phyloP scores from a whole-genome alignment of 53 echinoderm and acorn worm species.

The Patiria pectinifera region DNA sequence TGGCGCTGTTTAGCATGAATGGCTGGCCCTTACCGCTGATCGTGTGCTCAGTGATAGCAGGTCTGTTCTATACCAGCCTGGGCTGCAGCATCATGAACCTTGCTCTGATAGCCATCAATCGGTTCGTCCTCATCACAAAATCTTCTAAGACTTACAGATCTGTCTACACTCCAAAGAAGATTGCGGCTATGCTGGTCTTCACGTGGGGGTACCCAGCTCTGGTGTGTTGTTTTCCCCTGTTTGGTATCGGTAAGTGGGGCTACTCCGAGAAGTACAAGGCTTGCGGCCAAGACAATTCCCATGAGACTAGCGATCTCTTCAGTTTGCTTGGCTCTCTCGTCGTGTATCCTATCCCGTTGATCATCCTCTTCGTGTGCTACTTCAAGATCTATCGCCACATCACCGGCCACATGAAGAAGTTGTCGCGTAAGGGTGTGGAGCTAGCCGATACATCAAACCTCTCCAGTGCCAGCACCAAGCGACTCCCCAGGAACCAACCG shows the following conservation, averaged over 20 bases:
- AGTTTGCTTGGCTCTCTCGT: constrained; percentile 59
- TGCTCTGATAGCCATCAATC: constrained; percentile 71
- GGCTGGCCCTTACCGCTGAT: constrained; percentile 64
- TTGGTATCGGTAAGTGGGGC: constrained; percentile 71
- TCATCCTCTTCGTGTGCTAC: constrained; percentile 61
- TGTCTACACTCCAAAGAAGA: constrained; percentile 68
- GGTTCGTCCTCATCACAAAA: constrained; percentile 73
- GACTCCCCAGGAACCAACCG: constrained; percentile 11
- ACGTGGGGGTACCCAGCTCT: constrained; percentile 64
- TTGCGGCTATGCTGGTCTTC: constrained; percentile 61
- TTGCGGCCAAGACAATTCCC: constrained; percentile 67
- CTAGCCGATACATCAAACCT: neutral
- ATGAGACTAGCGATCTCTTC: constrained; percentile 58
- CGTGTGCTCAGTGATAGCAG: constrained; percentile 56
- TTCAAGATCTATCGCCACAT: constrained; percentile 69
- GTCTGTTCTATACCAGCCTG: constrained; percentile 41
- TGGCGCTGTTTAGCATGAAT: constrained; percentile 60
- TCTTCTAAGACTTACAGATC: constrained; percentile 37
- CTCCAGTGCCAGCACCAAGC: constrained; percentile 9
- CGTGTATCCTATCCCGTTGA: constrained; percentile 58
- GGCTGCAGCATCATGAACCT: constrained; percentile 70
- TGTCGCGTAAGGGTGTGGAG: neutral
- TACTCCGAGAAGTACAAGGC: constrained; percentile 72
- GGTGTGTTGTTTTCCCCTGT: constrained; percentile 35
- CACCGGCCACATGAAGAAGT: constrained; percentile 62